phyloP scores from a whole-genome alignment of 2,797 vertebrate species.

The Steatocranus sp. region DNA sequence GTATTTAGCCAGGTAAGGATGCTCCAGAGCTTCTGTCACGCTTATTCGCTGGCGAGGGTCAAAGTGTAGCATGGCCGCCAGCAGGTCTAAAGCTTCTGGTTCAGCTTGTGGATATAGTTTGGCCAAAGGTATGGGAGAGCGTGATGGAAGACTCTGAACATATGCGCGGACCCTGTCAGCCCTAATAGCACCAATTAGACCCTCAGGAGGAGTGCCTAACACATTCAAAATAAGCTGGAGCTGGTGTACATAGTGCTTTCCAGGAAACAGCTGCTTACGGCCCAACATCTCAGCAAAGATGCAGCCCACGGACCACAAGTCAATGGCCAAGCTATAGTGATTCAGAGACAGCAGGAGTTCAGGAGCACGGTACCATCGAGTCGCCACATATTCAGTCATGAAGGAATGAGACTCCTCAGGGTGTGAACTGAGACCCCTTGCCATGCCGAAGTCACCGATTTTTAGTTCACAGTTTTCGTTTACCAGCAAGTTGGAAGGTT shows the following conservation, averaged over 20 bases:
- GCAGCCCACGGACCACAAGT: constrained; percentile 92
- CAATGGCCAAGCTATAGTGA: constrained; percentile 89
- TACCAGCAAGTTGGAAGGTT: constrained; percentile 88
- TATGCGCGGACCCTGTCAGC: constrained; percentile 88
- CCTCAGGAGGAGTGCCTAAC: constrained; percentile 84
- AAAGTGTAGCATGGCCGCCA: constrained; percentile 83
- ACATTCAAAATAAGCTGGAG: constrained; percentile 89
- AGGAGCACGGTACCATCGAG: constrained; percentile 91
- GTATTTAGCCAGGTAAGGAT: constrained; percentile 89
- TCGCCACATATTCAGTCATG: constrained; percentile 94
- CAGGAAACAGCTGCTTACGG: constrained; percentile 87
- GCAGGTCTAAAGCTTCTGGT: constrained; percentile 77
- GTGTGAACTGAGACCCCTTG: constrained; percentile 85
- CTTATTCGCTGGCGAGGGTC: constrained; percentile 83
- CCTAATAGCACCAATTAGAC: constrained; percentile 81
- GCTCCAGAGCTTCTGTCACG: constrained; percentile 83
- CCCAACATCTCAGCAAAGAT: constrained; percentile 93
- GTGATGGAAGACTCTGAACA: constrained; percentile 83
- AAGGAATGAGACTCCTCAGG: constrained; percentile 86
- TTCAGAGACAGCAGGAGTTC: constrained; percentile 90
- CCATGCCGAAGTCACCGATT: constrained; percentile 94
- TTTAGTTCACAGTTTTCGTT: constrained; percentile 95
- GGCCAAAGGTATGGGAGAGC: constrained; percentile 78
- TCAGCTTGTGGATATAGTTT: constrained; percentile 84
- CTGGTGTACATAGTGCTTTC: constrained; percentile 91